phyloP scores from a whole-genome alignment of 2,888 invertebrate genomes.

The Pediacus dermestoides region DNA sequence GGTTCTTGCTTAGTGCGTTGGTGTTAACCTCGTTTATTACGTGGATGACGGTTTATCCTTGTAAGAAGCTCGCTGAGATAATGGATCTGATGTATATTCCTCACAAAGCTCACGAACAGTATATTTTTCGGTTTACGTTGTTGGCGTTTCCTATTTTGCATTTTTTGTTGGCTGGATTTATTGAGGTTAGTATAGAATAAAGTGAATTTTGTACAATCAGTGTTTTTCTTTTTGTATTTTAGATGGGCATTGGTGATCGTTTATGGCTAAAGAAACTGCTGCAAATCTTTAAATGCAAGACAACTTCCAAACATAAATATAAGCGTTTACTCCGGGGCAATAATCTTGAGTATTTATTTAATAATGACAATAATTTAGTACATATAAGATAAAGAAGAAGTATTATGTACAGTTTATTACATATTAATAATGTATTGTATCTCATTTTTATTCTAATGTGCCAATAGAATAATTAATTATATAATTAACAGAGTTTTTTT shows the following conservation, averaged over 20 bases:
- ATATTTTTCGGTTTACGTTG: conserved; percentile 55
- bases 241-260: conserved; percentile 38
- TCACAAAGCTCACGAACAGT: conserved; percentile 45
- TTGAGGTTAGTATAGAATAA: conserved; percentile 56
- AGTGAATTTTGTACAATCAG: not conserved
- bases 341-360: conserved; percentile 11
- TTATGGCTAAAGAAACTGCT: conserved; percentile 40
- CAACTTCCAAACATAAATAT: conserved; percentile 42
- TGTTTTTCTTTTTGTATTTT: conserved; percentile 22
- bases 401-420: too few relatives aligned
- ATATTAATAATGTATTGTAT: too few relatives aligned
- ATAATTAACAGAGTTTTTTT: too few relatives aligned
- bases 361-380: not conserved
- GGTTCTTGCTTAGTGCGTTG: conserved; percentile 58
- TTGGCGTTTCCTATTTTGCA: conserved; percentile 59
- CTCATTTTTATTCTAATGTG: too few relatives aligned
- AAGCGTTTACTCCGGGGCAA: conserved; percentile 34
- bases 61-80: conserved; percentile 52
- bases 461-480: too few relatives aligned
- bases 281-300: conserved; percentile 40
- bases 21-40: conserved; percentile 57
- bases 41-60: conserved; percentile 58
- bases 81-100: conserved; percentile 55
- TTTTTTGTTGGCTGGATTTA: conserved; percentile 55
- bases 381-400: too few relatives aligned